phyloP scores from a whole-genome alignment of 2,797 vertebrate species.

The Enteromius afrohamiltoni region DNA sequence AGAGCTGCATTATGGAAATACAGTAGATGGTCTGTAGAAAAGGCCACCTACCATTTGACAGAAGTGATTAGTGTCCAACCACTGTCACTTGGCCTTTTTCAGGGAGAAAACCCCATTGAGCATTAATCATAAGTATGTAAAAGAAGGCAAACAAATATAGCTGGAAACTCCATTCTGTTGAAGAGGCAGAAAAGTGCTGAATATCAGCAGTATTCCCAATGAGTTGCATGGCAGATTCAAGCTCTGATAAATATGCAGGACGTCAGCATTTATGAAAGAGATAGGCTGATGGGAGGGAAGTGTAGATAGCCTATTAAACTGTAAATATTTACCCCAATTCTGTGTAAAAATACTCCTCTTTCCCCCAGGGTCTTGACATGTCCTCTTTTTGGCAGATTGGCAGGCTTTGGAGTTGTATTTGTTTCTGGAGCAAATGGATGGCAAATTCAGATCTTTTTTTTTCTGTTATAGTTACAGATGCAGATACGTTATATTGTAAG shows the following conservation, averaged over 20 bases:
- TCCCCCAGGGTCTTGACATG: conserved; percentile 4
- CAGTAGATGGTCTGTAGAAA: background rate
- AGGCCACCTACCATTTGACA: conserved; percentile 11
- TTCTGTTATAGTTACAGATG: background rate
- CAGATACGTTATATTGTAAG: background rate
- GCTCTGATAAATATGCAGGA: conserved; percentile 54
- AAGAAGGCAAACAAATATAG: conserved; percentile 42
- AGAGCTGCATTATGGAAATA: conserved; percentile 7
- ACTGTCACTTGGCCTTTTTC: conserved; percentile 6
- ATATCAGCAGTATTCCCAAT: conserved; percentile 55
- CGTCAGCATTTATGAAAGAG: conserved; percentile 45
- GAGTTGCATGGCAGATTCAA: conserved; percentile 40
- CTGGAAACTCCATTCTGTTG: background rate
- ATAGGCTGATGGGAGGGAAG: conserved; percentile 21
- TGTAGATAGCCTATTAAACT: conserved; percentile 44
- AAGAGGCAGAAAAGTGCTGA: conserved; percentile 40
- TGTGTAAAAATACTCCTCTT: conserved; percentile 4
- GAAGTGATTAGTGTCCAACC: conserved; percentile 25
- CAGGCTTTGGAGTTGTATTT: conserved; percentile 9
- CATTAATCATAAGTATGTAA: conserved; percentile 40
- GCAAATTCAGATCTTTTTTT: background rate
- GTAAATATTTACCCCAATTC: conserved; percentile 54
- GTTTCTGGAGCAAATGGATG: background rate
- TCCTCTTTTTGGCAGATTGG: conserved; percentile 22
- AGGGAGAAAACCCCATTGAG: conserved; percentile 26